Base-by-base conservation (phyloP, 2,888 invertebrate species). In the Heliconius aoede region DNA sequence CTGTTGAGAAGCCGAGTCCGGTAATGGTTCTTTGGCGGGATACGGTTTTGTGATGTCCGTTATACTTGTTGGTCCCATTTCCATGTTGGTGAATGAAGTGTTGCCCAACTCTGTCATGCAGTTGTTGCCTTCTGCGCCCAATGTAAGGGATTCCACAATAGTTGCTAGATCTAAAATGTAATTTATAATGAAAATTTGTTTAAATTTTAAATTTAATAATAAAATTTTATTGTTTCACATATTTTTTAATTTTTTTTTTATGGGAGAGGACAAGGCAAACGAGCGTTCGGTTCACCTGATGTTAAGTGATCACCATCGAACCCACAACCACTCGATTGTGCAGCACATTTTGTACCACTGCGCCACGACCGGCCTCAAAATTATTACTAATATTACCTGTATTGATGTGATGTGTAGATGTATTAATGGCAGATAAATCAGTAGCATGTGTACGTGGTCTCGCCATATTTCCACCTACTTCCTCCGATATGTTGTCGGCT, bases 401-500 rank as follows among this genome's bases (percentile, higher is more conserved):
- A 81, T 95, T 95, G 72, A 95, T 95, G 79, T 95, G 95, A 82
- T 95, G 95, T 81, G 95, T 95, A 26, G 96, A 96, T 87, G 96
- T 96, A 84, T 97, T 97, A 78, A 97, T 96, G 24, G 96, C 95
- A 4, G 96, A 96, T 69, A 97, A 91, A 85, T 97, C 96, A 1
- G 96, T 90, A 46, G 94, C 91, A 83, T 94, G 93, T 69, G 90
- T 90, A 13, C 94, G 90, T 30, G 94, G 94, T 3, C 94, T 90
- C 15, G 94, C 88, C 92, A 95, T 92, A 82, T 93, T 92, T 91
- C 98, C 98, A 4, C 98, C 97, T 84, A 98, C 97, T 73, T 98
- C 97, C 89, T 98, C 98, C 4, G 98, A 97, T 78, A 99, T 95
- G 92, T 98, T 99, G 89, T 99, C 99, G 0, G 98, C 98, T 1